Evolutionary conservation across 2,888 invertebrate species (phyloP), one percentile per base, ranked within the genome.

Genomic region (Epirrhoe alternata): DNA sequence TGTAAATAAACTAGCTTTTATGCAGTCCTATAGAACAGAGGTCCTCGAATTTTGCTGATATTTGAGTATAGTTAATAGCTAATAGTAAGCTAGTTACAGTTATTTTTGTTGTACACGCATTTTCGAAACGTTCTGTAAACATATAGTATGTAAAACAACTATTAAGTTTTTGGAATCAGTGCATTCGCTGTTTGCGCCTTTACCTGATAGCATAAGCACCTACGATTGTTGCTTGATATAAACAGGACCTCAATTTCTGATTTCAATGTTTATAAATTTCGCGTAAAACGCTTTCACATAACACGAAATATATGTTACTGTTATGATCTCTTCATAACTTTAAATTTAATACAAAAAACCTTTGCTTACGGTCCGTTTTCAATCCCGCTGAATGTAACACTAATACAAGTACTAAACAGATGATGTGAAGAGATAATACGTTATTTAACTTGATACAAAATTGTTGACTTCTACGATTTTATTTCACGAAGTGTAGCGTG

Each of bases 221-320:
- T 60, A 30, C 38, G 35, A 35, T 35, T 17, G 50, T 24, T 59
- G 35, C 17, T 24, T 59, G 38, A n/a, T 7, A 38, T 24, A 10
- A 12, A 17, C 49, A 50, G 55, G 55, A 50, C 55, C 61, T 62
- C 38, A 62, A 55, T 56, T 61, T 38, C 38, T 38, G 38, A 10
- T 38, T 38, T 8, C 5, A 38, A 42, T 12, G n/a, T n/a, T n/a
- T n/a, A n/a, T n/a, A n/a, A n/a, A n/a, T 42, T 24, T 24, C 1
- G 24, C 24, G 24, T 24, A 24, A 24, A 24, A 24, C 24, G 1
- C 24, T 2, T 24, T 24, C 24, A 24, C 3, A 3, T 24, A 24
- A 3, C 3, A 24, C 3, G 24, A 2, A 3, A 24, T 3, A 24
- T 5, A 7, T 33, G 33, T 33, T 33, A 4, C 5, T 33, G 5